Percentiles rank a stretch among this genome's conserved stretches.
Conservation (phyloP, 2,113 vertebrate genomes). For the Gambusia holbrooki region DNA sequence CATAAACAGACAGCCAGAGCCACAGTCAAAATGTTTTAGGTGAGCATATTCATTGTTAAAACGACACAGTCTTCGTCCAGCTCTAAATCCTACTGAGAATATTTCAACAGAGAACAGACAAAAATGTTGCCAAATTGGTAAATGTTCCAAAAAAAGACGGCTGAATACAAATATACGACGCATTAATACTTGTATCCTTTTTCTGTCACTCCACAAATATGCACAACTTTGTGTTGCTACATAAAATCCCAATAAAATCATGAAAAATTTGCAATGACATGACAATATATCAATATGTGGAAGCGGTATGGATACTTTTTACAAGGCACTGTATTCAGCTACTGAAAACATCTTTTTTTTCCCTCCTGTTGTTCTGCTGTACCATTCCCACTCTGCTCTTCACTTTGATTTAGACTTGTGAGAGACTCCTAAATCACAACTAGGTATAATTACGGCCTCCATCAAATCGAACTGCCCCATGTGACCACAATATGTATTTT, state of each 20-base stretch:
- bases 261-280: no score
- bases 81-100: not conserved
- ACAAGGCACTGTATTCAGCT: conserved; percentile 8
- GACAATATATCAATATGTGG: no score
- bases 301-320: not conserved
- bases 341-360: conserved; percentile 13
- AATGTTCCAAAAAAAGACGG: no score
- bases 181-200: not conserved
- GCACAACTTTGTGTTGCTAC: not conserved
- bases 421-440: no score
- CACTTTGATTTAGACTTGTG: not conserved
- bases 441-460: no score
- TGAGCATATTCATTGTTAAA: not conserved
- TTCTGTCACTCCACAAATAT: not conserved
- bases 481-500: not conserved
- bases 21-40: not conserved
- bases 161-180: not conserved
- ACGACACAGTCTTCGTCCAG: not conserved
- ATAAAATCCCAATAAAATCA: not conserved
- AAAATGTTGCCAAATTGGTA: not conserved
- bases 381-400: not conserved
- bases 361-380: not conserved
- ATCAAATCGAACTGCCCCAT: conserved; percentile 1
- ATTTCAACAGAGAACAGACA: not conserved
- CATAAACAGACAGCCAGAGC: not conserved